Percentiles rank a stretch among this genome's conserved stretches.
These are phyloP conservation scores for Drosophila nikananu DNA, from an alignment of 1,140 invertebrate species.

Conservation along the genomic window DNA sequence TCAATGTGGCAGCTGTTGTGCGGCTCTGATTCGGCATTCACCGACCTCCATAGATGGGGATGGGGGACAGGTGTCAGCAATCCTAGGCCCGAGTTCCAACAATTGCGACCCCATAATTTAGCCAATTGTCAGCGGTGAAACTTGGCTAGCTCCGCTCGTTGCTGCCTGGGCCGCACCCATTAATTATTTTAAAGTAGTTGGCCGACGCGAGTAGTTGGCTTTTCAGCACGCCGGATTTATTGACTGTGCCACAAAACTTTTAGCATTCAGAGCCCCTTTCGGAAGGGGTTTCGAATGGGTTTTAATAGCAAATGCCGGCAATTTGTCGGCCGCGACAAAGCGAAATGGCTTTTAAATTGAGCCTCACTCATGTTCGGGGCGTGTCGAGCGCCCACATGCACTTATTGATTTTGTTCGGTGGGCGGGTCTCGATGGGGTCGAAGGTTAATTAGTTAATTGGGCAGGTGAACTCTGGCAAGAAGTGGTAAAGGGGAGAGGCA, in stretches of 20 bases:
- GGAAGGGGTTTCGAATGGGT: slow-evolving; percentile 36
- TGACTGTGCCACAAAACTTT: slow-evolving; percentile 61
- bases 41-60: slow-evolving; percentile 14
- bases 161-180: slow-evolving; percentile 71
- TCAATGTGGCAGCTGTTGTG: slow-evolving; percentile 63
- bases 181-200: slow-evolving; percentile 84
- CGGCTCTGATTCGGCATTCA: slow-evolving; percentile 60
- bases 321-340: slow-evolving; percentile 73
- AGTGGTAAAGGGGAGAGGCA: not conserved
- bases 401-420: slow-evolving; percentile 67
- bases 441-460: slow-evolving; percentile 80
- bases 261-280: slow-evolving; percentile 25
- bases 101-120: slow-evolving; percentile 72
- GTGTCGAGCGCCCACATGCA: slow-evolving; percentile 60
- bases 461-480: slow-evolving; percentile 34
- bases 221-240: slow-evolving; percentile 72
- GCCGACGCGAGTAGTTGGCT: slow-evolving; percentile 63
- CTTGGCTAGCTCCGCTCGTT: slow-evolving; percentile 49
- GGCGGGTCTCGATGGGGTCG: slow-evolving; percentile 33
- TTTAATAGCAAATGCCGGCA: slow-evolving; percentile 59
- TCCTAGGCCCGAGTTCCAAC: slow-evolving; percentile 18
- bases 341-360: slow-evolving; percentile 73
- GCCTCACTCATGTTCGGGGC: slow-evolving; percentile 55
- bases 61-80: slow-evolving; percentile 27
- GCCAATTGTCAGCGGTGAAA: slow-evolving; percentile 68